These are phyloP conservation scores for Euphydryas editha DNA, from an alignment of 2,888 invertebrate genomes.

Conservation along the genomic window DNA sequence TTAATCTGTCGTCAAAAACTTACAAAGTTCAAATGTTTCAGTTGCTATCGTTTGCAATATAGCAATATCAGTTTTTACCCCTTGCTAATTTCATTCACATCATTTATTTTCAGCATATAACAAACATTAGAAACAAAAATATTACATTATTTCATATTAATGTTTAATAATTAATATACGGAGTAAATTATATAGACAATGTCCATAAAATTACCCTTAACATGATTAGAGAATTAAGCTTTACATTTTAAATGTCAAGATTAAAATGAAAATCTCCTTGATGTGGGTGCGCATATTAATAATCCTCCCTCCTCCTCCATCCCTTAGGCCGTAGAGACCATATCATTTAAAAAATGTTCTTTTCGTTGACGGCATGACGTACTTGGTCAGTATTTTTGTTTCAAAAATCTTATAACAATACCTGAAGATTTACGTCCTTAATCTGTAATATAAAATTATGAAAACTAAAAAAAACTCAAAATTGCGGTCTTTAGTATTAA, in stretches of 20 bases:
- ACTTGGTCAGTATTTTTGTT: no score
- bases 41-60: no score
- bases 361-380: not conserved
- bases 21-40: no score
- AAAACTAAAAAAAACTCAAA: not conserved
- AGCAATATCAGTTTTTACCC: no score
- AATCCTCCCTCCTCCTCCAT: no score
- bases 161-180: not conserved
- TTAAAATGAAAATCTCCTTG: conserved; percentile 3
- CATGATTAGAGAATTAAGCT: not conserved
- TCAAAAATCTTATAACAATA: no score
- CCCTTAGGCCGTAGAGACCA: not conserved
- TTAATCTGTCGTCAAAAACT: no score
- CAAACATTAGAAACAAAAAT: not conserved
- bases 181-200: not conserved
- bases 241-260: not conserved
- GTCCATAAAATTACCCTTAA: not conserved
- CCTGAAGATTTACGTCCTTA: no score
- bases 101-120: not conserved
- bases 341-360: not conserved
- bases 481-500: not conserved
- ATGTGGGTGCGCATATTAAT: conserved; percentile 8
- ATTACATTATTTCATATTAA: not conserved
- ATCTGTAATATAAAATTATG: no score
- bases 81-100: not conserved